Evolutionary conservation across 2,797 vertebrate species (phyloP).

Genomic region (Anguilla marmorata): DNA sequence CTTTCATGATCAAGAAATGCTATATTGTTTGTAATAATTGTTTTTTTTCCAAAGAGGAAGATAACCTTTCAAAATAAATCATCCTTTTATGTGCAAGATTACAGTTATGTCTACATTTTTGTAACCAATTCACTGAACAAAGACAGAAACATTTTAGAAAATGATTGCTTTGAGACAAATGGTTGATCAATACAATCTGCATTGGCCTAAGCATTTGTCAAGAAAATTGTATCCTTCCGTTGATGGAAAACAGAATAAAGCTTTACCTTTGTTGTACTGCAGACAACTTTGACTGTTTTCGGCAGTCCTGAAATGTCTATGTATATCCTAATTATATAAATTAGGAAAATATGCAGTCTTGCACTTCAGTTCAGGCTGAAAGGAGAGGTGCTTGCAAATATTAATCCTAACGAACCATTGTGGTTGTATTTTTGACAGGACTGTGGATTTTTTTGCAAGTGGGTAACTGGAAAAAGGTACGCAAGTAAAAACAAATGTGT

Average conservation of each 20-base stretch:
- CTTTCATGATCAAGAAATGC: background rate
- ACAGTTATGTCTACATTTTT: background rate
- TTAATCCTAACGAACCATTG: no score
- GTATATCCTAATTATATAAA: no score
- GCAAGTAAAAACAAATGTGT: no score
- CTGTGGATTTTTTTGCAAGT: no score
- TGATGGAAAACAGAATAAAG: background rate
- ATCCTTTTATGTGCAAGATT: background rate
- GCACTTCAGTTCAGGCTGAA: no score
- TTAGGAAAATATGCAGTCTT: no score
- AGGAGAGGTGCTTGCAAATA: no score
- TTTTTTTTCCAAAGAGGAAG: background rate
- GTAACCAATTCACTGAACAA: background rate
- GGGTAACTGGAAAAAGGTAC: no score
- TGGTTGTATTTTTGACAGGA: no score
- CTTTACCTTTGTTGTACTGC: background rate
- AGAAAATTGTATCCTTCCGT: background rate
- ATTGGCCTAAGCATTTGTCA: background rate
- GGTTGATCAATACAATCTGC: background rate
- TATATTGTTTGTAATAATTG: slow-evolving; percentile 4
- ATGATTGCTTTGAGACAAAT: background rate
- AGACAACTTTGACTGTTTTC: background rate
- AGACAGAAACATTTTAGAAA: background rate
- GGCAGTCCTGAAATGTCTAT: background rate
- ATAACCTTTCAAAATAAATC: background rate